Conservation (phyloP, 2,113 vertebrate species). For the Brachyhypopomus gauderio region DNA sequence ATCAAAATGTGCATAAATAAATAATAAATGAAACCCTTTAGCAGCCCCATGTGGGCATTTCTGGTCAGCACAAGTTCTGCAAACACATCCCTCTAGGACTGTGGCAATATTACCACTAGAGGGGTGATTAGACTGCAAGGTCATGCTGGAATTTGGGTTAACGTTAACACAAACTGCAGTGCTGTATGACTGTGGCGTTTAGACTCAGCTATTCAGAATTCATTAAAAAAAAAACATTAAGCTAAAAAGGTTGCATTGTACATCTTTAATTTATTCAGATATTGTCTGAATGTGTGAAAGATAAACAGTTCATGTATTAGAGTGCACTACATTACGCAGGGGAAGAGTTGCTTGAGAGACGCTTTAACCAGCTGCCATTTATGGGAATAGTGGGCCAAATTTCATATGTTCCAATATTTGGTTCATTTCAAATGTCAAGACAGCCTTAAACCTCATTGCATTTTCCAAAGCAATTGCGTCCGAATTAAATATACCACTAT, state of each 20-base stretch:
- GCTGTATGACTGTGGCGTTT: not conserved
- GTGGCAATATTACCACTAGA: not conserved
- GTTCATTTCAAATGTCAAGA: slow-evolving; percentile 34
- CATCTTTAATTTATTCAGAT: not conserved
- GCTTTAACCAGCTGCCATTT: slow-evolving; percentile 44
- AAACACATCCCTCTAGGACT: not conserved
- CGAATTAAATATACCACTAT: slow-evolving; percentile 55
- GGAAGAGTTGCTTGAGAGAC: slow-evolving; percentile 43
- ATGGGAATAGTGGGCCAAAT: slow-evolving; percentile 29
- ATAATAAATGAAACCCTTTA: not conserved
- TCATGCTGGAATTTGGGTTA: not conserved
- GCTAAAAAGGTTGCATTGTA: not conserved
- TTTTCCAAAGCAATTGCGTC: slow-evolving; percentile 48
- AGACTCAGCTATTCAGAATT: not conserved
- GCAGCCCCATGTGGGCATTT: not conserved
- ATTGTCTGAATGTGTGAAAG: slow-evolving; percentile 34
- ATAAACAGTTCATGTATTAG: slow-evolving; percentile 32
- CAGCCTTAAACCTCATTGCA: slow-evolving; percentile 39
- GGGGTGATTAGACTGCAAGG: not conserved
- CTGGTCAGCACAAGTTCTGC: not conserved
- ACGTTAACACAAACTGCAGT: not conserved
- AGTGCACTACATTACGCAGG: slow-evolving; percentile 43
- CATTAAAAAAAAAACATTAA: not conserved
- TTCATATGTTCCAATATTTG: slow-evolving; percentile 22
- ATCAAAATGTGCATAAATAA: not conserved